Base-by-base conservation (phyloP, 2,888 invertebrate genomes). In the Drosophila nigricruria region DNA sequence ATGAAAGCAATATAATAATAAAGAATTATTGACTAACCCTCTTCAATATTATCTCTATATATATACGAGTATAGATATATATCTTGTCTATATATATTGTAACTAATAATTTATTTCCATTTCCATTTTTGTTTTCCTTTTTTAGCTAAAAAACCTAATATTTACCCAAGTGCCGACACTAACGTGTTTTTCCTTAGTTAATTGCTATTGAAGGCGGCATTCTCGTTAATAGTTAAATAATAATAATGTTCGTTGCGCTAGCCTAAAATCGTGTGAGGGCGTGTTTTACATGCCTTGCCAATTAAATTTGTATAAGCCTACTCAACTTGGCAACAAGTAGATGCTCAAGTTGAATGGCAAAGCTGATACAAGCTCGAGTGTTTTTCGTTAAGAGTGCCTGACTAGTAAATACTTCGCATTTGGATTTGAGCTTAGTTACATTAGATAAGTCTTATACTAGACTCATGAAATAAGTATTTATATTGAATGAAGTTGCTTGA, bases 201-300 rank as follows among this genome's bases (percentile, higher is more conserved):
- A 49, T 49, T 49, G 14, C n/a, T 20, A 12, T 32, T 49, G 18
- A n/a, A 30, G 25, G 16, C 23, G n/a, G 20, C n/a, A 27, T 47
- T 30, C 10, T 30, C n/a, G 49, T 6, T 20, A 49, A 49, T 30
- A 1, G 30, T 49, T 49, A 32, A 32, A 32, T 32, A 52, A 23
- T 34, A 32, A 52, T 9, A 52, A 34, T 50, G 50, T 34, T 50
- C 50, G 20, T 23, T 25, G 2, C 12, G 18, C 54, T 54, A 14
- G 25, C 38, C 18, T 10, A 4, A 42, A 25, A 47, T 58, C 64
- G 42, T 73, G 43, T 5, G 49, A 6, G 38, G 43, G 59, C 50
- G 49, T 59, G 38, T 25, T 5, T 16, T n/a, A 68, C 63, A 25
- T 27, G n/a, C 9, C 45, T 45, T n/a, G 53, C 12, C 53, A 65